Conservation (phyloP, 2,888 invertebrate genomes). For the Platycheirus albimanus region DNA sequence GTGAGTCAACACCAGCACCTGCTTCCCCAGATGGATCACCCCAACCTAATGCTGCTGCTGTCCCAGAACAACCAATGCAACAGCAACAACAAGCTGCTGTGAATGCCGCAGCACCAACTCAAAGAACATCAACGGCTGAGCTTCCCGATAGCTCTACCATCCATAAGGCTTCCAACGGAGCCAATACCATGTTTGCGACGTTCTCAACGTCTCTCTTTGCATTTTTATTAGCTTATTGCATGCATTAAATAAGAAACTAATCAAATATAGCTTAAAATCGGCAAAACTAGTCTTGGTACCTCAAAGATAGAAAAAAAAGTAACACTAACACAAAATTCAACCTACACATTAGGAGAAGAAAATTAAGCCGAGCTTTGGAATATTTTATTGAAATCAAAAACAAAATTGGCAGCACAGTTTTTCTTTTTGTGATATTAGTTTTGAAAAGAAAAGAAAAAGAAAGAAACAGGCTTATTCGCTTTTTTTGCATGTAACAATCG, state of each 20-base stretch:
- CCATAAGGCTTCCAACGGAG: conserved; percentile 56
- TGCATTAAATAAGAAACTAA: conserved; percentile 42
- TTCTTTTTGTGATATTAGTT: conserved; percentile 17
- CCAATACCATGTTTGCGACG: conserved; percentile 40
- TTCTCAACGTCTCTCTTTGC: conserved; percentile 60
- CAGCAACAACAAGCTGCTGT: conserved; percentile 45
- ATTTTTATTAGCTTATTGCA: conserved; percentile 65
- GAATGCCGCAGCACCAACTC: conserved; percentile 47
- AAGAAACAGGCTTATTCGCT: conserved; percentile 2
- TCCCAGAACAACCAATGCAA: conserved; percentile 49
- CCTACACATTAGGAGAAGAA: no score
- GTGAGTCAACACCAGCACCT: conserved; percentile 56
- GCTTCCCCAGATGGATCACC: conserved; percentile 46
- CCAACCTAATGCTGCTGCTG: conserved; percentile 13
- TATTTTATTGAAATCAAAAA: background rate
- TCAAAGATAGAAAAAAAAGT: conserved; percentile 28
- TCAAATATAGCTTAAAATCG: conserved; percentile 28
- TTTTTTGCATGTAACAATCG: conserved; percentile 7
- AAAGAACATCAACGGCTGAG: conserved; percentile 65
- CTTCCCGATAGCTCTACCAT: conserved; percentile 56
- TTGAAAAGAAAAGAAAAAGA: background rate
- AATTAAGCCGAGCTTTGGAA: conserved; percentile 10
- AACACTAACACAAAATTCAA: no score
- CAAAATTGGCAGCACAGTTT: conserved; percentile 21
- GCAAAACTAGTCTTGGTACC: conserved; percentile 58